Conservation (phyloP, 2,797 vertebrate species). For the Premnoplex brunnescens region DNA sequence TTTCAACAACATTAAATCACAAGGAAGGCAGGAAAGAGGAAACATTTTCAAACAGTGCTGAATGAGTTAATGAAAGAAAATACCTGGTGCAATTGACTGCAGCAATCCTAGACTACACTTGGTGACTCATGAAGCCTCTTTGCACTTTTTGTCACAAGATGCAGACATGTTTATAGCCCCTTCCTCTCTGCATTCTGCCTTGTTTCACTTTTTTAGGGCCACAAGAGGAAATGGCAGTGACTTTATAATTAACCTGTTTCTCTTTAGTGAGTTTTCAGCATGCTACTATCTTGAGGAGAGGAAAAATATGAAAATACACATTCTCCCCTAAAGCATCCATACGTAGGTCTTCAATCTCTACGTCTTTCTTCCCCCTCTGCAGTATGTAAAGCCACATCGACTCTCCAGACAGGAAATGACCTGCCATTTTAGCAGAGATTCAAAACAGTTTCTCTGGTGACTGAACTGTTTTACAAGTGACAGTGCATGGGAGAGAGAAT, state of each 20-base stretch:
- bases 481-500: fast-evolving
- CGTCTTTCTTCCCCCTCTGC: neutral
- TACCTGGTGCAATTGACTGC: neutral
- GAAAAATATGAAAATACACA: neutral
- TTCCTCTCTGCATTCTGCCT: neutral
- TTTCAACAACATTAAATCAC: neutral
- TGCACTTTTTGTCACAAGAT: neutral
- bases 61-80: neutral
- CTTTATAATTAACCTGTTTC: neutral
- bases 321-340: neutral
- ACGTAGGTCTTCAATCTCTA: neutral
- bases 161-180: neutral
- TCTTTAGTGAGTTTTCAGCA: neutral
- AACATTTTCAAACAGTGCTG: neutral
- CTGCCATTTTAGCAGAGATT: neutral
- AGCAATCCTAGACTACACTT: neutral
- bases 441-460: neutral
- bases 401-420: neutral
- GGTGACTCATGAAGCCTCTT: neutral
- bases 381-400: neutral
- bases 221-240: neutral
- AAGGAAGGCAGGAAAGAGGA: neutral
- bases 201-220: neutral
- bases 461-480: neutral
- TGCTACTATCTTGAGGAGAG: neutral